Evolutionary conservation across 2,888 invertebrate genomes (phyloP), one percentile per base, ranked within the genome.

Genomic region (Machimus atricapillus): DNA sequence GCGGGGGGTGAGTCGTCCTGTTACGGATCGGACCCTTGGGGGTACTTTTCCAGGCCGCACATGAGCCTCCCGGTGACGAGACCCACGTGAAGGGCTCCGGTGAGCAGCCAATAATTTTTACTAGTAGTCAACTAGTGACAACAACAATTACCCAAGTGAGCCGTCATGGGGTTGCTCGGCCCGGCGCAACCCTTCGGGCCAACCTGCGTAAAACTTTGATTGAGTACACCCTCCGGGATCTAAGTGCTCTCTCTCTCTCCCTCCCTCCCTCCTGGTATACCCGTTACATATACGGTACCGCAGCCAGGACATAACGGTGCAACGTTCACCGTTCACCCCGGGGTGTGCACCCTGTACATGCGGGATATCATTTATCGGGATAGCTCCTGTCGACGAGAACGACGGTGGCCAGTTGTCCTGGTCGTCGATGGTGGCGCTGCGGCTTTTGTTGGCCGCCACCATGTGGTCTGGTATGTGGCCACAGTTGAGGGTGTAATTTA

Each of bases 151-250:
- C 46, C 4, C 4, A 16, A 85, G 27, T 74, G 58, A 74, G 74
- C 40, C 46, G 74, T 85, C 85, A 74, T n/a, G 85, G 74, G 73
- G 43, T n/a, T 43, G 23, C 74, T 73, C 23, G 74, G 43, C 46
- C 14, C 46, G 43, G 8, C 34, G 16, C 43, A 74, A 43, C 43
- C 85, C 85, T 74, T 85, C 46, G 27, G 74, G 85, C 74, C 74
- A 56, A 82, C 34, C 82, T 23, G 58, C 66, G 82, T 56, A 74
- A 85, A 73, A 85, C 74, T 86, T 87, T 88, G 87, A 88, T 88
- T 88, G 88, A 88, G 81, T 87, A 88, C 85, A 88, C 88, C 88
- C 88, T 87, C 85, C 46, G 87, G 88, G 87, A 88, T 88, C 86
- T 82, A 87, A 82, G 40, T 52, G 66, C 77, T 52, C 43, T 87